Conservation (phyloP, 2,113 vertebrate genomes). For the Neodontobutis hainanensis region DNA sequence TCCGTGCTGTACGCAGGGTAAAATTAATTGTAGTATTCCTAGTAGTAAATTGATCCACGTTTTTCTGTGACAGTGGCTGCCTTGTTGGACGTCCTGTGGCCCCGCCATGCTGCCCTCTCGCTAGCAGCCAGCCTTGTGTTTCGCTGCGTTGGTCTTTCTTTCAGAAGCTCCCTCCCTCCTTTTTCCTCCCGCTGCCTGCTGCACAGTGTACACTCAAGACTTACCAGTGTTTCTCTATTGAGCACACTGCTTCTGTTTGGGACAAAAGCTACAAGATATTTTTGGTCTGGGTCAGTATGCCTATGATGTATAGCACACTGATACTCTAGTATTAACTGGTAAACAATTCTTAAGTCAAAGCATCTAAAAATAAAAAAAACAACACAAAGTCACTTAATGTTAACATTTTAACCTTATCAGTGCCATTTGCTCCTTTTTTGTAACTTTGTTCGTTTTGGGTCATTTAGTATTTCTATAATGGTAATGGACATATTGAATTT, state of each 20-base stretch:
- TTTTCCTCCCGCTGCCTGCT: slow-evolving; percentile 21
- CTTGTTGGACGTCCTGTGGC: slow-evolving; percentile 83
- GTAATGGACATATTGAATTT: too few species aligned
- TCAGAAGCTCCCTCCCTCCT: slow-evolving; percentile 37
- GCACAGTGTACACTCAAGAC: slow-evolving; percentile 3
- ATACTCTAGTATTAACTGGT: too few species aligned
- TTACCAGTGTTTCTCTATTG: neutral
- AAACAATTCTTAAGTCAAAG: too few species aligned
- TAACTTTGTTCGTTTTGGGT: too few species aligned
- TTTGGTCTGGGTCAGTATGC: too few species aligned
- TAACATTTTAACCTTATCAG: too few species aligned
- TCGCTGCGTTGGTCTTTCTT: slow-evolving; percentile 50
- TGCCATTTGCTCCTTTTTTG: too few species aligned
- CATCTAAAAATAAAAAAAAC: too few species aligned
- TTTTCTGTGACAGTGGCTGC: slow-evolving; percentile 85
- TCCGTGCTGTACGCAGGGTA: slow-evolving; percentile 85
- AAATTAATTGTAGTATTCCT: slow-evolving; percentile 85
- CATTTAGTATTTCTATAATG: too few species aligned
- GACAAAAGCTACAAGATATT: too few species aligned
- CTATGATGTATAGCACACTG: too few species aligned
- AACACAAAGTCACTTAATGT: too few species aligned
- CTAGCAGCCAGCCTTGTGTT: slow-evolving; percentile 66
- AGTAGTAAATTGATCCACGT: slow-evolving; percentile 88
- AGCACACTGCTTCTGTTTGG: neutral
- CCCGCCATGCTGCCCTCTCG: slow-evolving; percentile 88